Percentiles rank a stretch among this genome's conserved stretches.
Evolutionary conservation across 2,888 invertebrate genomes (phyloP).

Genomic region (Rhyacophila evoluta): DNA sequence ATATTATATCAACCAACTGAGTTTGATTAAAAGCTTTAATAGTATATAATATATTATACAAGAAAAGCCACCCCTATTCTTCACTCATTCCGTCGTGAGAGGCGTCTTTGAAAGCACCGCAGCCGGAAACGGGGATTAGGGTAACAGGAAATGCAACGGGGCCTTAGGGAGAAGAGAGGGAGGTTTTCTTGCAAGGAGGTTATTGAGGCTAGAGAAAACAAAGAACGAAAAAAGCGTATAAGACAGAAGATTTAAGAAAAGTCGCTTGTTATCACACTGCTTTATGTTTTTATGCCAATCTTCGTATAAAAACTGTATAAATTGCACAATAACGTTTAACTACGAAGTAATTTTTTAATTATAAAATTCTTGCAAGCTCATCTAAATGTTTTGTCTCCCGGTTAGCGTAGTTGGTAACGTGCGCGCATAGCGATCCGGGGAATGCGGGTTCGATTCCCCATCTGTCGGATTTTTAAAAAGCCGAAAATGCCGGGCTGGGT

Average conservation of each 20-base stretch:
- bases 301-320: not conserved
- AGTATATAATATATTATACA: no score
- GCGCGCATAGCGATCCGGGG: no score
- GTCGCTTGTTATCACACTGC: not conserved
- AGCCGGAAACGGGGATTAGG: constrained; percentile 42
- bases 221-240: constrained; percentile 37
- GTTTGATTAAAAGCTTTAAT: no score
- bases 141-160: constrained; percentile 48
- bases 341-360: no score
- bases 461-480: no score
- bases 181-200: constrained; percentile 14
- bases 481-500: no score
- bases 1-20: no score
- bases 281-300: constrained; percentile 3
- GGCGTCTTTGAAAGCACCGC: constrained; percentile 39
- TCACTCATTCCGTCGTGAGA: constrained; percentile 27
- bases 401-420: no score
- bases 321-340: not conserved
- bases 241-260: constrained; percentile 19
- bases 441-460: no score
- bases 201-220: constrained; percentile 41
- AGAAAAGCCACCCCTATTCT: not conserved
- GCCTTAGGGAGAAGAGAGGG: constrained; percentile 38
- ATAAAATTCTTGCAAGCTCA: no score
- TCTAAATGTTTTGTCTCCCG: no score